These are phyloP conservation scores for Melanerpes formicivorus DNA, from an alignment of 2,113 vertebrate genomes.

Conservation along the genomic window DNA sequence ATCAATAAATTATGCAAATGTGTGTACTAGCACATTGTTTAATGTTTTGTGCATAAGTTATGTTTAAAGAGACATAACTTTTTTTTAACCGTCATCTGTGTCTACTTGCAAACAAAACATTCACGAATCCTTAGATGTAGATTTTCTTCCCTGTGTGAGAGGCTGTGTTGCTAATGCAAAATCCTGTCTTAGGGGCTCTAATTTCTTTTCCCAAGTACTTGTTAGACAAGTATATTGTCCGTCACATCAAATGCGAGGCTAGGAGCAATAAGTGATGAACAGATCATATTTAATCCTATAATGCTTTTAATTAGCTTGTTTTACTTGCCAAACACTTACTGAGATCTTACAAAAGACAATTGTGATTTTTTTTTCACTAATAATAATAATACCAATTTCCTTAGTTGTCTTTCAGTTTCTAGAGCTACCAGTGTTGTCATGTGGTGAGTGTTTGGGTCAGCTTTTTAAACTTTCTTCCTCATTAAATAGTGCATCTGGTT, in stretches of 20 bases:
- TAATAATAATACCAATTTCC: neutral
- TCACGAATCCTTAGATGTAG: neutral
- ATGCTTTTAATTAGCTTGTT: conserved; percentile 1
- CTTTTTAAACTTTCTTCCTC: neutral
- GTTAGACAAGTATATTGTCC: conserved; percentile 7
- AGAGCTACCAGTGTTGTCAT: neutral
- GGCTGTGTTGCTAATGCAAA: neutral
- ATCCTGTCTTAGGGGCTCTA: neutral
- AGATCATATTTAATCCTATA: neutral
- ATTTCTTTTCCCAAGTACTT: neutral
- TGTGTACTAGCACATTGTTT: conserved; percentile 10
- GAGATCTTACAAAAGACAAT: neutral
- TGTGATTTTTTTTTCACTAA: neutral
- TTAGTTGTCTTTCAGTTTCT: neutral
- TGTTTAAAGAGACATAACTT: neutral
- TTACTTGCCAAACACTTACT: neutral
- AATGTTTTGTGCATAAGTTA: neutral
- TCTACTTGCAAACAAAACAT: neutral
- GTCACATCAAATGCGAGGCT: conserved; percentile 61
- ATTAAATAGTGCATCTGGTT: neutral
- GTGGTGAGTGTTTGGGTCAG: neutral
- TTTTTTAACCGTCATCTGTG: conserved; percentile 1
- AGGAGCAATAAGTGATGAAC: conserved; percentile 72
- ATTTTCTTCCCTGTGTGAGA: neutral
- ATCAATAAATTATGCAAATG: conserved; percentile 49